Conservation (phyloP, 1,140 invertebrate genomes). For the Oryzaephilus surinamensis region DNA sequence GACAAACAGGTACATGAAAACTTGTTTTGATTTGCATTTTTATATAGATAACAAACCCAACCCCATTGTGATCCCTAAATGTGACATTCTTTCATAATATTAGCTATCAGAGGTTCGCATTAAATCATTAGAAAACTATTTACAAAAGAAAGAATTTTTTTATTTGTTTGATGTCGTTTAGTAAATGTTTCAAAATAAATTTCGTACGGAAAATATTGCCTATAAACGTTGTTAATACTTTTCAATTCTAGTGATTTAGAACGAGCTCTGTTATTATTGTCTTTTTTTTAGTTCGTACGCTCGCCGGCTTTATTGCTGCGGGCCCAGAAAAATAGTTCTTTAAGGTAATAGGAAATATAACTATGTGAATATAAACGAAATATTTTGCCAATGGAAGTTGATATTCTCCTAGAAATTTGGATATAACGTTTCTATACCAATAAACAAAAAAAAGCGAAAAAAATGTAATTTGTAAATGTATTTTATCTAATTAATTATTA, state of each 20-base stretch:
- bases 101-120: constrained; percentile 15
- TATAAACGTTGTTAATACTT: no score
- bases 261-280: constrained; percentile 9
- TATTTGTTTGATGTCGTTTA: constrained; percentile 7
- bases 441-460: constrained; percentile 5
- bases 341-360: constrained; percentile 10
- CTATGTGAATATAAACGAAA: constrained; percentile 13
- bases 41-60: background rate
- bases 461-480: constrained; percentile 17
- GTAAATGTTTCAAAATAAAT: constrained; percentile 1
- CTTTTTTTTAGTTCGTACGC: constrained; percentile 16
- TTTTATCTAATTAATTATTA: constrained; percentile 18
- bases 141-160: constrained; percentile 3
- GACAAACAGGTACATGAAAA: no score
- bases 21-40: background rate
- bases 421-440: constrained; percentile 20
- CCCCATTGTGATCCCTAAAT: constrained; percentile 19
- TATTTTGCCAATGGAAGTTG: constrained; percentile 22
- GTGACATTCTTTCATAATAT: constrained; percentile 26
- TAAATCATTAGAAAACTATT: constrained; percentile 17
- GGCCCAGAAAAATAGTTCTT: constrained; percentile 9
- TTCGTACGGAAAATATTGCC: no score
- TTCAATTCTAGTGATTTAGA: constrained; percentile 13
- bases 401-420: constrained; percentile 16
- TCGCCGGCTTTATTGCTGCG: constrained; percentile 14